phyloP scores from a whole-genome alignment of 1,140 invertebrate species.

The Lordiphosa stackelbergi region DNA sequence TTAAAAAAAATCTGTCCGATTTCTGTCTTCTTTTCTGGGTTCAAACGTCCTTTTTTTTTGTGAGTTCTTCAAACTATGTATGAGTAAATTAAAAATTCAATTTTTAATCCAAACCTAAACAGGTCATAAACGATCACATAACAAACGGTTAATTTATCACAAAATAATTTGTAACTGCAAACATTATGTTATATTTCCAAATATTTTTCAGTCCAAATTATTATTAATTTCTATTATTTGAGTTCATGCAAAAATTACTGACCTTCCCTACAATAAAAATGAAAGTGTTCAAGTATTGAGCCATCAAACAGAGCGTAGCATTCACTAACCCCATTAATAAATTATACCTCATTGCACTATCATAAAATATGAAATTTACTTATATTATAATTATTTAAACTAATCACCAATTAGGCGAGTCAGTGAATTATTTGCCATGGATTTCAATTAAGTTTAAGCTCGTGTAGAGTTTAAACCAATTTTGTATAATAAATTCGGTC shows the following conservation, averaged over 20 bases:
- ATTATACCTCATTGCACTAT: conserved; percentile 21
- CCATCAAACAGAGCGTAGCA: conserved; percentile 33
- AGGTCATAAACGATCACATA: too few relatives aligned
- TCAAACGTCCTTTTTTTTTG: too few relatives aligned
- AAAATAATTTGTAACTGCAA: background rate
- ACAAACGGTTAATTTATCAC: too few relatives aligned
- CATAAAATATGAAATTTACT: conserved; percentile 15
- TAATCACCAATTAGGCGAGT: conserved; percentile 17
- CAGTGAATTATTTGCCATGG: conserved; percentile 15
- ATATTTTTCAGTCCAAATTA: background rate
- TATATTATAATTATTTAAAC: conserved; percentile 47
- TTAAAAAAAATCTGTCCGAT: too few relatives aligned
- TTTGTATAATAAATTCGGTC: conserved; percentile 21
- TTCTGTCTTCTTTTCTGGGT: too few relatives aligned
- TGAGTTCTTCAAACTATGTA: too few relatives aligned
- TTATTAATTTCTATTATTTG: too few relatives aligned
- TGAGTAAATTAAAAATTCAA: too few relatives aligned
- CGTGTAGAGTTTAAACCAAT: conserved; percentile 43
- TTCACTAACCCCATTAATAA: conserved; percentile 33
- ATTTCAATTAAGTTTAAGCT: conserved; percentile 33
- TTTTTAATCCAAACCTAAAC: too few relatives aligned
- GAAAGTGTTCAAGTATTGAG: conserved; percentile 42
- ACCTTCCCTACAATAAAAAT: conserved; percentile 2
- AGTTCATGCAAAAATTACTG: too few relatives aligned
- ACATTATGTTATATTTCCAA: background rate